These are phyloP conservation scores for Procambarus virginalis DNA, from an alignment of 1,140 invertebrate species.

Conservation along the genomic window DNA sequence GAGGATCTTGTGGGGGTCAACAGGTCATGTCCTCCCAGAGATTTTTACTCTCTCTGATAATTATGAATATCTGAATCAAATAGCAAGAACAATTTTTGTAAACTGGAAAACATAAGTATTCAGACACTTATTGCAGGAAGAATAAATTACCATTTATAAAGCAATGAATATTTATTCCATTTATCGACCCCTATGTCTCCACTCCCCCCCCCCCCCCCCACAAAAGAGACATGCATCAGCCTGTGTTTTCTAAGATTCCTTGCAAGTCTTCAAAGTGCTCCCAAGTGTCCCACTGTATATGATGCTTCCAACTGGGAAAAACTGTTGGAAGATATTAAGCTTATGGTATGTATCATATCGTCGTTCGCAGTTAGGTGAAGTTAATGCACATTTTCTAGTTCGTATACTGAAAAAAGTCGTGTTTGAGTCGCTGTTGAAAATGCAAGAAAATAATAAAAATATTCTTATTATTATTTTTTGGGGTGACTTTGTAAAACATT, in stretches of 20 bases:
- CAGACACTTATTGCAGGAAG: too few relatives aligned
- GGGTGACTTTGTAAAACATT: too few relatives aligned
- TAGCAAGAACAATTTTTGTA: too few relatives aligned
- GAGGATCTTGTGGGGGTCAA: background rate
- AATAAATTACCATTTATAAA: too few relatives aligned
- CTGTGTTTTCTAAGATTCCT: background rate
- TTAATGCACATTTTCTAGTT: constrained; percentile 2
- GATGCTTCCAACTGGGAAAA: background rate
- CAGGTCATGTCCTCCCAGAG: too few relatives aligned
- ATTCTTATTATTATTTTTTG: background rate
- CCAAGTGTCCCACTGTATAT: background rate
- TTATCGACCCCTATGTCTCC: too few relatives aligned
- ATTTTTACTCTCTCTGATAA: too few relatives aligned
- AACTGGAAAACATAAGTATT: too few relatives aligned
- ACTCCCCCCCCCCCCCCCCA: too few relatives aligned
- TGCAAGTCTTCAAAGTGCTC: background rate
- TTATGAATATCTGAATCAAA: too few relatives aligned
- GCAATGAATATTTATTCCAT: too few relatives aligned
- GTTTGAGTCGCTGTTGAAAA: background rate
- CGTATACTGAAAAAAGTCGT: background rate
- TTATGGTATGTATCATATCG: constrained; percentile 52
- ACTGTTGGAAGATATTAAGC: constrained; percentile 14
- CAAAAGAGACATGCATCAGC: background rate
- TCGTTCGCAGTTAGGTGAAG: background rate
- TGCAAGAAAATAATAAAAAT: background rate